A percentile compares a stretch with the other conserved stretches of the same genome.
phyloP scores from a whole-genome alignment of 2,797 vertebrate species.

The Botia kubotai region DNA sequence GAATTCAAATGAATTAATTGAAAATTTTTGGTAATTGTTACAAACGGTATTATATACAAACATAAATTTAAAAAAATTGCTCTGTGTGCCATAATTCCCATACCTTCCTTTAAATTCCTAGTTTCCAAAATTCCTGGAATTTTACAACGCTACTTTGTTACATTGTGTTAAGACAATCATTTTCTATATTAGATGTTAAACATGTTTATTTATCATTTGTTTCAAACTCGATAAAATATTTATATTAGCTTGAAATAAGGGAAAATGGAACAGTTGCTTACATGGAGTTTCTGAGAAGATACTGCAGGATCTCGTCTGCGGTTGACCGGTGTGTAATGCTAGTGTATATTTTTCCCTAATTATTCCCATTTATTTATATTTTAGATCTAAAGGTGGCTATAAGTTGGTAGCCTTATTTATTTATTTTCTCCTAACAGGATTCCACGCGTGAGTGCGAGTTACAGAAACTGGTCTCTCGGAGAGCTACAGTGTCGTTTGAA shows the following conservation, averaged over 20 bases:
- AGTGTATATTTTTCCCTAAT: not conserved
- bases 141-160: not conserved
- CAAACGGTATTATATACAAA: too few relatives aligned
- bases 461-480: conserved; percentile 35
- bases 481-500: conserved; percentile 57
- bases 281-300: conserved; percentile 55
- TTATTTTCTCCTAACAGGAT: conserved; percentile 36
- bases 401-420: not conserved
- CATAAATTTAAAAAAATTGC: too few relatives aligned
- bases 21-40: too few relatives aligned
- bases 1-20: too few relatives aligned
- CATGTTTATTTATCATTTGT: not conserved
- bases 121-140: too few relatives aligned
- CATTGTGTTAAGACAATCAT: not conserved
- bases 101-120: too few relatives aligned
- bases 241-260: conserved; percentile 49
- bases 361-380: not conserved
- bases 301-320: conserved; percentile 50
- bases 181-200: not conserved
- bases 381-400: not conserved
- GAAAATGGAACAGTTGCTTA: conserved; percentile 56
- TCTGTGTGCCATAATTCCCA: too few relatives aligned
- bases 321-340: conserved; percentile 42
- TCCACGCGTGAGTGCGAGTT: conserved; percentile 2
- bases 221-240: not conserved